Conservation (phyloP, 1,140 invertebrate genomes). For the Drosophila melanica region DNA sequence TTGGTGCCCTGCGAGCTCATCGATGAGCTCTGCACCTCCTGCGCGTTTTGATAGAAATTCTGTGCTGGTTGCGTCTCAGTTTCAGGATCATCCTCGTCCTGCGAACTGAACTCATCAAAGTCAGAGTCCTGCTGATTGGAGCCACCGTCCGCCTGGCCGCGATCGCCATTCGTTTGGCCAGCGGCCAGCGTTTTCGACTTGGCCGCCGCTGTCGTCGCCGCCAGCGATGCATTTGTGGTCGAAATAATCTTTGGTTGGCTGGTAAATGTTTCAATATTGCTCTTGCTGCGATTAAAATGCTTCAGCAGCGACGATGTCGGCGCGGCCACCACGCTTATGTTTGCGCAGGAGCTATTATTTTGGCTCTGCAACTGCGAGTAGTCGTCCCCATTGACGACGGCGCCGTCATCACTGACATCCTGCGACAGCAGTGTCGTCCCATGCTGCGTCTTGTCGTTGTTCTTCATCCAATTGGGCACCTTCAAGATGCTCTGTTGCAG, state of each 20-base stretch:
- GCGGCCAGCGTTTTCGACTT: constrained; percentile 56
- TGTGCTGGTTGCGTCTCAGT: constrained; percentile 84
- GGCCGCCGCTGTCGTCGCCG: constrained; percentile 18
- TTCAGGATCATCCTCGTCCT: constrained; percentile 85
- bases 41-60: constrained; percentile 72
- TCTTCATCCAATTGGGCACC: constrained; percentile 91
- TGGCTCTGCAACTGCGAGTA: constrained; percentile 55
- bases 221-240: constrained; percentile 57
- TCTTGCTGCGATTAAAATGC: constrained; percentile 80
- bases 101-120: constrained; percentile 91
- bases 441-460: constrained; percentile 85
- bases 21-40: constrained; percentile 57
- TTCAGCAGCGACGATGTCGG: constrained; percentile 43
- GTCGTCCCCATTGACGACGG: constrained; percentile 63
- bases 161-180: constrained; percentile 84
- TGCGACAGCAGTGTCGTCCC: constrained; percentile 49
- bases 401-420: constrained; percentile 78
- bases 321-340: constrained; percentile 52
- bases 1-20: constrained; percentile 37
- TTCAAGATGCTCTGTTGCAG: constrained; percentile 94
- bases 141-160: constrained; percentile 92
- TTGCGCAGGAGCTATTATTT: constrained; percentile 65
- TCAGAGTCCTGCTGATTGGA: constrained; percentile 92
- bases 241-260: constrained; percentile 81
- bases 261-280: constrained; percentile 78